phyloP scores from a whole-genome alignment of 30 jellyfish, hydroid and myxozoan genomes.

The Hydra vulgaris region DNA sequence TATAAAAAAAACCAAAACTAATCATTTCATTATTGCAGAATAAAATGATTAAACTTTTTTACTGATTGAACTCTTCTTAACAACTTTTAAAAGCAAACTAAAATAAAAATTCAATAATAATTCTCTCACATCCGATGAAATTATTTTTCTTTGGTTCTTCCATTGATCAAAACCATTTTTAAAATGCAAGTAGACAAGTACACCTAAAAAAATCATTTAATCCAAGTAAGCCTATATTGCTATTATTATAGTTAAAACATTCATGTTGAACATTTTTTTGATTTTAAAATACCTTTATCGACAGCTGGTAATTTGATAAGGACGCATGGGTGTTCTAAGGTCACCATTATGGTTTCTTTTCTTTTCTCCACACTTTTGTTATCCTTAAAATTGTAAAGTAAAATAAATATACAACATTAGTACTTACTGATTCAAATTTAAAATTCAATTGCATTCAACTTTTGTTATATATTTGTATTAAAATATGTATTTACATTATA shows the following conservation, averaged over 20 bases:
- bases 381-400: neutral
- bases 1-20: no score
- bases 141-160: constrained; percentile 40
- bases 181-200: constrained; percentile 74
- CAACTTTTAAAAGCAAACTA: no score
- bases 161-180: constrained; percentile 85
- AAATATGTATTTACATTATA: no score
- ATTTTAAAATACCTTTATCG: constrained; percentile 94
- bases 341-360: constrained; percentile 70
- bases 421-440: no score
- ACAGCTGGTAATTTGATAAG: constrained; percentile 82
- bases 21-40: no score
- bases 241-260: neutral
- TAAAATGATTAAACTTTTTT: no score
- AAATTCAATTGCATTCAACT: no score
- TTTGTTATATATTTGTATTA: no score
- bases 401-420: no score
- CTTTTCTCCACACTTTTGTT: neutral
- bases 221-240: neutral
- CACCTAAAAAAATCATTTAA: constrained; percentile 35
- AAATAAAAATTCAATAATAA: no score
- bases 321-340: constrained; percentile 64
- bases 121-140: constrained; percentile 59
- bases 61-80: no score
- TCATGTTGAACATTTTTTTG: no score